phyloP scores from a whole-genome alignment of 2,888 invertebrate species.

The Tortrix viridana region DNA sequence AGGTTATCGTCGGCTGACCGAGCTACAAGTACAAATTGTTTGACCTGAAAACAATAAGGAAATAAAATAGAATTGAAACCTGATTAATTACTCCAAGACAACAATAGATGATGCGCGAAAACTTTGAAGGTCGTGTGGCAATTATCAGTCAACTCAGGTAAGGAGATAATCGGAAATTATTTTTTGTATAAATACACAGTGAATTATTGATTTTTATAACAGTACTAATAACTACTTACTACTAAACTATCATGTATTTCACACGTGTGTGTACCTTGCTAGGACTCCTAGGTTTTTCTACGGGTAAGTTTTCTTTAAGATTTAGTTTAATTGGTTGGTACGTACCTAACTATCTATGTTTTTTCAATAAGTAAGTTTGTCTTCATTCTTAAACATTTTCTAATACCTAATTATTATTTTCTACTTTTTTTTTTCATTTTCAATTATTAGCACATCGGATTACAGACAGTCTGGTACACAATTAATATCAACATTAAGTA shows the following conservation, averaged over 20 bases:
- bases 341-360: neutral
- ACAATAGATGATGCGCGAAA: conserved; percentile 9
- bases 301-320: conserved; percentile 15
- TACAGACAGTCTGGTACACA: too few species aligned
- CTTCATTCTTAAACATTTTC: neutral
- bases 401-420: too few species aligned
- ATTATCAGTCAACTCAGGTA: conserved; percentile 24
- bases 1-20: neutral
- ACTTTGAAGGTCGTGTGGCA: conserved; percentile 11
- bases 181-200: conserved; percentile 17
- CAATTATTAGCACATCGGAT: too few species aligned
- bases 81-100: conserved; percentile 18
- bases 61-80: neutral
- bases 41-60: conserved; percentile 11
- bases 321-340: neutral
- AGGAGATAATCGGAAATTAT: conserved; percentile 11
- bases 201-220: conserved; percentile 1
- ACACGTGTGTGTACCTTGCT: neutral
- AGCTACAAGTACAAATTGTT: neutral
- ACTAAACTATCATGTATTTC: conserved; percentile 11
- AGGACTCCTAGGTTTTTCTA: conserved; percentile 7
- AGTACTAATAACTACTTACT: neutral
- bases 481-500: too few species aligned
- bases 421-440: too few species aligned
- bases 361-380: too few species aligned